Percentiles rank a stretch among this genome's conserved stretches.
Conservation (phyloP, 2,888 invertebrate species). For the Drosophila anceps region DNA sequence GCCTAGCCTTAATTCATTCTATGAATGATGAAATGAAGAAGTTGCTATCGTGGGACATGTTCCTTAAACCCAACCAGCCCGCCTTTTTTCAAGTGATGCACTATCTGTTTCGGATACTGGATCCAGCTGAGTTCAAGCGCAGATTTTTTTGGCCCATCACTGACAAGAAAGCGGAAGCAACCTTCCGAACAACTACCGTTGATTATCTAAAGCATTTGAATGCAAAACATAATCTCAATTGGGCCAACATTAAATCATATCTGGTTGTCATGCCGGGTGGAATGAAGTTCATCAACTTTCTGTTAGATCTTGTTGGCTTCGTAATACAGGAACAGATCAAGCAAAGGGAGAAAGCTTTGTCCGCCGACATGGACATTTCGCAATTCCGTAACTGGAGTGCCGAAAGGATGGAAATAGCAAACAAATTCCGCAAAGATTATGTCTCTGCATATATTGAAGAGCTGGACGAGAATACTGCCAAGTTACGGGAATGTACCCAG, state of each 20-base stretch:
- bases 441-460: conserved; percentile 77
- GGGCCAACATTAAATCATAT: conserved; percentile 83
- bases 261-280: conserved; percentile 85
- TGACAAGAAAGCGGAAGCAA: conserved; percentile 83
- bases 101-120: conserved; percentile 83
- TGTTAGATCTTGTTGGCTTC: conserved; percentile 81
- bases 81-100: conserved; percentile 84
- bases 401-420: conserved; percentile 66
- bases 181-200: conserved; percentile 83
- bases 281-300: conserved; percentile 83
- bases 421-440: conserved; percentile 75
- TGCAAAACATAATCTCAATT: conserved; percentile 82
- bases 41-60: conserved; percentile 82
- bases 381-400: conserved; percentile 40
- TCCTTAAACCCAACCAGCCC: conserved; percentile 83
- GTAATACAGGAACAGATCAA: conserved; percentile 80
- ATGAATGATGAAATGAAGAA: conserved; percentile 80
- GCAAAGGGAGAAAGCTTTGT: conserved; percentile 75
- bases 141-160: conserved; percentile 85
- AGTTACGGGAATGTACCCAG: conserved; percentile 55
- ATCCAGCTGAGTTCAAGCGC: conserved; percentile 83
- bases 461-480: conserved; percentile 56
- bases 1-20: conserved; percentile 74
- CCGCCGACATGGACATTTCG: conserved; percentile 39
- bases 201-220: conserved; percentile 83